Base-by-base conservation (phyloP, 2,888 invertebrate species). In the Aphelenchoides bicaudatus region DNA sequence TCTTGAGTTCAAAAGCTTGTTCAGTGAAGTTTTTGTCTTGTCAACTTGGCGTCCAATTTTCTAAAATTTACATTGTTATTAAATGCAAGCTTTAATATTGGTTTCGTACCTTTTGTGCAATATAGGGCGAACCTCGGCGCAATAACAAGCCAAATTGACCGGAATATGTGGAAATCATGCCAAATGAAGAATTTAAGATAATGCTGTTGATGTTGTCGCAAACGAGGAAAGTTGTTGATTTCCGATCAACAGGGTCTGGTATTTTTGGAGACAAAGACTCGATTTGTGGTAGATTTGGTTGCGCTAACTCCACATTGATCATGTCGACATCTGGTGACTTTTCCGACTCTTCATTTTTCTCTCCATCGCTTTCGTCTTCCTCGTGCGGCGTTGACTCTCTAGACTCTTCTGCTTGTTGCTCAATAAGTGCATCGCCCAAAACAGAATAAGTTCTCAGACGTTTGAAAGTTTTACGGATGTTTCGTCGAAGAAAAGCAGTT, bases 121-220 rank as follows among this genome's bases (percentile, higher is more conserved):
- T 51, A 3, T 51, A 51, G 13, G 52, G 52, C 19, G 52, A 34
- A 2, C 52, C 52, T 37, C 52, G 52, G 16, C 52, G 52, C 2
- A 51, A 30, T 8, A 51, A 30, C 8, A 51, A 1, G 16, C 37
- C 37, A 30, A 34, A 51, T 10, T 16, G 16, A 13, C 52, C 52
- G 19, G 23, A 34, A 16, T 51, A 27, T 10, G 34, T 37, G 8
- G 52, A 34, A 29, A 16, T 38, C 4, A 51, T 38, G 28, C 52
- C 52, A 30, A 51, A 51, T 1, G 39, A 37, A n/a, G 52, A 23
- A 39, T 51, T 51, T 8, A 51, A n/a, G 10, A 39, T 19, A 39
- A 23, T 38, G 19, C 16, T 25, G 37, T 16, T 16, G 52, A 51
- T 31, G n/a, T 28, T 39, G 21, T 51, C 37, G 21, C 10, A 51